phyloP scores from a whole-genome alignment of 2,888 invertebrate genomes.

The Caradrina kadenii region DNA sequence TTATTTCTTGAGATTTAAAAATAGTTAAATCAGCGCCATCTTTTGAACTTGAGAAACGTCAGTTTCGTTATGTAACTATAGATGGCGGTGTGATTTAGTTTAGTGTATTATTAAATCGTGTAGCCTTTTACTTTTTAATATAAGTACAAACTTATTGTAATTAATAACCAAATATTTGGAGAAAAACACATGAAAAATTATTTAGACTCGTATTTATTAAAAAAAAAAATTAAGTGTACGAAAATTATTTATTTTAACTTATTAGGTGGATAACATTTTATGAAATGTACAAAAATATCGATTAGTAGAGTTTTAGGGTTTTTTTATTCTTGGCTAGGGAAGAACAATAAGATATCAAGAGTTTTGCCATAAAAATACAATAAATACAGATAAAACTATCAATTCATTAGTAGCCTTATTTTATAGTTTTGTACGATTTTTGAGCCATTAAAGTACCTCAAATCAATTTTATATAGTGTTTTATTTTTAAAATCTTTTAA shows the following conservation, averaged over 20 bases:
- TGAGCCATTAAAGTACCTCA: slow-evolving; percentile 69
- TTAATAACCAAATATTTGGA: slow-evolving; percentile 59
- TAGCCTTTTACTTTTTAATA: slow-evolving; percentile 2
- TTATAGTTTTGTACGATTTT: slow-evolving; percentile 53
- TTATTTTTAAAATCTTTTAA: neutral
- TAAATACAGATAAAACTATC: slow-evolving; percentile 18
- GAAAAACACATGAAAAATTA: slow-evolving; percentile 34
- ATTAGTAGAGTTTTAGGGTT: slow-evolving; percentile 15
- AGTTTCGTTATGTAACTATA: slow-evolving; percentile 10
- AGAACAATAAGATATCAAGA: slow-evolving; percentile 3
- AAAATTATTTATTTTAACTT: slow-evolving; percentile 49
- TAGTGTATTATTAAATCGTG: neutral
- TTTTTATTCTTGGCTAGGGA: slow-evolving; percentile 4
- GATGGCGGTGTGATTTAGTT: slow-evolving; percentile 36
- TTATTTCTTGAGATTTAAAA: slow-evolving; percentile 53
- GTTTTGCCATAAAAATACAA: slow-evolving; percentile 51
- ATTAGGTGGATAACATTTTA: slow-evolving; percentile 16
- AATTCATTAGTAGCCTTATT: slow-evolving; percentile 8
- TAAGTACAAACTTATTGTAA: slow-evolving; percentile 22
- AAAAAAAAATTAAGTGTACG: slow-evolving; percentile 24
- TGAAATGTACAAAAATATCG: slow-evolving; percentile 45
- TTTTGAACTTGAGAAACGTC: slow-evolving; percentile 17
- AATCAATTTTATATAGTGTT: slow-evolving; percentile 13
- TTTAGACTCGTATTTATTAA: slow-evolving; percentile 52
- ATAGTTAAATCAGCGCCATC: slow-evolving; percentile 46